Conservation (phyloP, 2,797 vertebrate species). For the Pseudochirops corinnae region DNA sequence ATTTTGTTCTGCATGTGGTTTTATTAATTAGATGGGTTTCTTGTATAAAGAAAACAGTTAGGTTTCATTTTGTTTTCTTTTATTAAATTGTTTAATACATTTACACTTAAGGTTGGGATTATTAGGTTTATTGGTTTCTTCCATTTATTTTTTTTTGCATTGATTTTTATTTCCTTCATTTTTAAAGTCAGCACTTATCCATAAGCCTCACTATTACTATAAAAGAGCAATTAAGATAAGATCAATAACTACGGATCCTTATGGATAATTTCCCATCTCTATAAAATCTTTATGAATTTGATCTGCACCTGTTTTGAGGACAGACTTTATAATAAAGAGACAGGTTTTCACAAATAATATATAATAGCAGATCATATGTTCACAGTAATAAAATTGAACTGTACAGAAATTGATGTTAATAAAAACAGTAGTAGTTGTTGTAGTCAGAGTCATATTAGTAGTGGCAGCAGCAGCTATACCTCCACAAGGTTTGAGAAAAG, state of each 20-base stretch:
- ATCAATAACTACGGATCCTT: background rate
- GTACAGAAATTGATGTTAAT: background rate
- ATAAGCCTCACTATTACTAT: no score
- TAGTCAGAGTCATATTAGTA: background rate
- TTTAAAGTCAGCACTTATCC: background rate
- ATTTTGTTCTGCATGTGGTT: background rate
- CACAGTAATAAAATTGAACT: background rate
- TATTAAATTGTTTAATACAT: background rate
- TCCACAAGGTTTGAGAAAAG: background rate
- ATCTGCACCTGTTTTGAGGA: background rate
- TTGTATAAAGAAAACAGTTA: background rate
- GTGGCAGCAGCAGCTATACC: background rate
- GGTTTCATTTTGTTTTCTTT: no score
- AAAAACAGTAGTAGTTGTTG: background rate
- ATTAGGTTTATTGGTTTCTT: background rate
- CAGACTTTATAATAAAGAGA: background rate
- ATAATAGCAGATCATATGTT: background rate
- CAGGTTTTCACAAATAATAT: background rate
- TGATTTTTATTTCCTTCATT: background rate
- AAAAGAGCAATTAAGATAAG: background rate
- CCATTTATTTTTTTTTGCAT: background rate
- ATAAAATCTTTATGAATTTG: background rate
- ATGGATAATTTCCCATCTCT: background rate
- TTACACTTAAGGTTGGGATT: background rate
- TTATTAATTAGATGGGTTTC: background rate